phyloP scores from a whole-genome alignment of 2,888 invertebrate genomes.

The Clanis bilineata region DNA sequence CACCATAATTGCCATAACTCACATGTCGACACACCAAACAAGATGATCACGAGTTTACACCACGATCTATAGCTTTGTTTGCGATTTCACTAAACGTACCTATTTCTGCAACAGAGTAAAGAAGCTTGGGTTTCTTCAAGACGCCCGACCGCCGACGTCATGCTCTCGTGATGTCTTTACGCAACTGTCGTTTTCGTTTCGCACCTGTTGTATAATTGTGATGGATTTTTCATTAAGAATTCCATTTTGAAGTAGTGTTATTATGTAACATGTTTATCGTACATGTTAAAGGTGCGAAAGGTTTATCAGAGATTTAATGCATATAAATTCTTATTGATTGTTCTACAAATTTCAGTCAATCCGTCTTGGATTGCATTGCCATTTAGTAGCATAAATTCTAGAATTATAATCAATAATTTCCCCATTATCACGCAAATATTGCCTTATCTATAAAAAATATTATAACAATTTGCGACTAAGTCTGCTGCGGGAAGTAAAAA shows the following conservation, averaged over 20 bases:
- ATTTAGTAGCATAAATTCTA: no score
- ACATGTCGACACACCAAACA: constrained; percentile 34
- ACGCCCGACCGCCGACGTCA: constrained; percentile 23
- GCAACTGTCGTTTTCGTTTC: constrained; percentile 1
- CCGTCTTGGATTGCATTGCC: no score
- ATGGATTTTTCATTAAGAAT: not conserved
- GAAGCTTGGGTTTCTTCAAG: constrained; percentile 21
- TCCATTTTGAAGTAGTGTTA: not conserved
- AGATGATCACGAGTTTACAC: constrained; percentile 50
- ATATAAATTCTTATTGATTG: no score
- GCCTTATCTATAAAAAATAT: no score
- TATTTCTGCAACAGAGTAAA: constrained; percentile 32
- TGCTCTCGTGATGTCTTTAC: constrained; percentile 13
- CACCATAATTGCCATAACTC: constrained; percentile 21
- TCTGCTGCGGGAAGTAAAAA: no score
- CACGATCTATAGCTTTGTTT: constrained; percentile 47
- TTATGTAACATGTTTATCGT: no score
- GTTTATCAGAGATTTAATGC: no score
- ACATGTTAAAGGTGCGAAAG: no score
- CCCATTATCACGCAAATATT: no score
- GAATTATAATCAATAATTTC: no score
- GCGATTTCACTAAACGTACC: constrained; percentile 58
- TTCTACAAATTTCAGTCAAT: no score
- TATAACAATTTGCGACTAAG: no score
- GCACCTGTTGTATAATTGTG: constrained; percentile 3